Base-by-base conservation (phyloP, 2,888 invertebrate genomes). In the Lordiphosa andalusiaca region DNA sequence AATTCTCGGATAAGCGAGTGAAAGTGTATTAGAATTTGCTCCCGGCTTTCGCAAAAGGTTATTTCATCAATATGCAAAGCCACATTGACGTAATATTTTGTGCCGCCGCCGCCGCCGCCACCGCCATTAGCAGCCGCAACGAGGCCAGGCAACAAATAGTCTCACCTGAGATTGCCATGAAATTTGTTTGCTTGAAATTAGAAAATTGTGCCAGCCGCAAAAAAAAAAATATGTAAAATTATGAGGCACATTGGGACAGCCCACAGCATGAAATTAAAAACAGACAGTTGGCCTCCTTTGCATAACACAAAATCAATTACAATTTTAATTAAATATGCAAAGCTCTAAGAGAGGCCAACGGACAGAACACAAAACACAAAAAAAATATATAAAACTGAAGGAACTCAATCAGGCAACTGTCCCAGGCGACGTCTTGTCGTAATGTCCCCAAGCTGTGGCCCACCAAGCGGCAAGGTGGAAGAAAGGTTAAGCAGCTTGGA, bases 241-340 rank as follows among this genome's bases (percentile, higher is more conserved):
- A 78, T 77, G 71, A 76, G 74, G 77, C 73, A 76, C 70, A 61
- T 73, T 68, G 81, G 81, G 70, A 71, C 60, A 60, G 54, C 30
- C 30, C 30, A 64, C 48, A 51, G 70, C 70, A 83, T 77, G 62
- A 77, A 77, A 77, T 77, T 77, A 84, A 71, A 77, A 77, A 81
- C 77, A 77, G 84, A 84, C 60, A 76, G 73, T 80, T 76, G 83
- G 71, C 71, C 74, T 75, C 73, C 72, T 74, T 77, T 82, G 73
- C 78, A 84, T 76, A 83, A 85, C 76, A 72, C 76, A 76, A 84
- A 84, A 84, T 84, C 86, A 84, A 84, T 84, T 84, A 85, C 84
- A 86, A 72, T 73, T 84, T 84, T 86, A 86, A 86, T 84, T 84
- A 84, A 84, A 86, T 82, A 84, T 81, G 83, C 71, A 84, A 78